phyloP scores from a whole-genome alignment of 2,888 invertebrate species.

The Lacanobia oleracea region DNA sequence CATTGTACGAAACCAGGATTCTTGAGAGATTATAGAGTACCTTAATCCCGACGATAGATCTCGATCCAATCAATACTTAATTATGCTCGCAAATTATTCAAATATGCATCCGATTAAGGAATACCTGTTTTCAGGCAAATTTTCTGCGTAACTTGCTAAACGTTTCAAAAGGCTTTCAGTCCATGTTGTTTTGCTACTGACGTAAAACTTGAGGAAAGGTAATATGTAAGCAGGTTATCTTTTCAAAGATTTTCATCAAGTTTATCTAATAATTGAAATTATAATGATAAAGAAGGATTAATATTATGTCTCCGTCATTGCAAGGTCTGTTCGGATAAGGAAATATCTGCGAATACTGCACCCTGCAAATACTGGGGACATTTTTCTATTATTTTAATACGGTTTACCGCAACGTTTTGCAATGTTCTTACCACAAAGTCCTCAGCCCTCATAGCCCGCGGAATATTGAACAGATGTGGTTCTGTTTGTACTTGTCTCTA shows the following conservation, averaged over 20 bases:
- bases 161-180: slow-evolving; percentile 22
- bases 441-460: slow-evolving; percentile 30
- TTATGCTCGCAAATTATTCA: slow-evolving; percentile 25
- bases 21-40: background rate
- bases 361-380: background rate
- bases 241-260: slow-evolving; percentile 2
- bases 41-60: background rate
- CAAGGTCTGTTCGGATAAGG: background rate
- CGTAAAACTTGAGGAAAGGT: slow-evolving; percentile 12
- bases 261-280: background rate
- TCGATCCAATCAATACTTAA: slow-evolving; percentile 8
- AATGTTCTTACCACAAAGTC: slow-evolving; percentile 32
- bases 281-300: background rate
- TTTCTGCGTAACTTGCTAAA: slow-evolving; percentile 8
- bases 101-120: slow-evolving; percentile 24
- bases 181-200: background rate
- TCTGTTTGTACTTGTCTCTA: slow-evolving; percentile 69
- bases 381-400: background rate
- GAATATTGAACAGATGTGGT: slow-evolving; percentile 70
- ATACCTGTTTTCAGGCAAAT: background rate
- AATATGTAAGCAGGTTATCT: background rate
- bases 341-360: background rate
- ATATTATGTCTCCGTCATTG: background rate
- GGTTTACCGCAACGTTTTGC: background rate
- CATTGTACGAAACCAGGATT: background rate